These are phyloP conservation scores for Chrysolina haemoptera DNA, from an alignment of 2,888 invertebrate genomes.

Conservation along the genomic window DNA sequence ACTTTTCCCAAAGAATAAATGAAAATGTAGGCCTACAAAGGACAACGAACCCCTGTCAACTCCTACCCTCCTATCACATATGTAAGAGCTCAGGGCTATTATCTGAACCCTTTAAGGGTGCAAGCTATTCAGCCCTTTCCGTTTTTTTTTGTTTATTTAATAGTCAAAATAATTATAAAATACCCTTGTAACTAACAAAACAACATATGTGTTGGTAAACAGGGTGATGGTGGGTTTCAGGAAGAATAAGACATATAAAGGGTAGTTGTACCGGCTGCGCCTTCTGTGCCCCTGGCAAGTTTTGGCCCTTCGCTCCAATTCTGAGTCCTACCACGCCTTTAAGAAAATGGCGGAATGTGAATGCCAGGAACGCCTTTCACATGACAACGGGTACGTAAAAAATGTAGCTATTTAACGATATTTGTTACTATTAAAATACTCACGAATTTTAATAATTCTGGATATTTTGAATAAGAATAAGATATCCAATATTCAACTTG, in stretches of 20 bases:
- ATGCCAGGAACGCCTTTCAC: too few relatives aligned
- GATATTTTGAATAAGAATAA: too few relatives aligned
- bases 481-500: too few relatives aligned
- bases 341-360: too few relatives aligned
- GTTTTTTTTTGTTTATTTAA: too few relatives aligned
- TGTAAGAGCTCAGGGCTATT: background rate
- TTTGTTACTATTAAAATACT: too few relatives aligned
- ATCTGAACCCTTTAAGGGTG: background rate
- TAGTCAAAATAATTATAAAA: too few relatives aligned
- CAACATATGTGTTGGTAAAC: background rate
- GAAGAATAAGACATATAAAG: background rate
- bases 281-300: constrained; percentile 31
- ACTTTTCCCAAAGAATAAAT: background rate
- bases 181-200: too few relatives aligned
- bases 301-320: constrained; percentile 38
- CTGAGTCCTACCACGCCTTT: background rate
- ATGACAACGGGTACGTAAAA: too few relatives aligned
- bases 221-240: background rate
- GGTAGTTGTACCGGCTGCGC: constrained; percentile 10
- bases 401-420: too few relatives aligned
- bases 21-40: background rate
- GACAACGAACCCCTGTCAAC: background rate
- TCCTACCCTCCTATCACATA: background rate
- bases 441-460: too few relatives aligned
- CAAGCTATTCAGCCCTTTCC: background rate